Evolutionary conservation across 30 jellyfish, hydroid and myxozoan genomes (phyloP), one percentile per base, ranked within the genome.

Genomic region (Aurelia coerulea): DNA sequence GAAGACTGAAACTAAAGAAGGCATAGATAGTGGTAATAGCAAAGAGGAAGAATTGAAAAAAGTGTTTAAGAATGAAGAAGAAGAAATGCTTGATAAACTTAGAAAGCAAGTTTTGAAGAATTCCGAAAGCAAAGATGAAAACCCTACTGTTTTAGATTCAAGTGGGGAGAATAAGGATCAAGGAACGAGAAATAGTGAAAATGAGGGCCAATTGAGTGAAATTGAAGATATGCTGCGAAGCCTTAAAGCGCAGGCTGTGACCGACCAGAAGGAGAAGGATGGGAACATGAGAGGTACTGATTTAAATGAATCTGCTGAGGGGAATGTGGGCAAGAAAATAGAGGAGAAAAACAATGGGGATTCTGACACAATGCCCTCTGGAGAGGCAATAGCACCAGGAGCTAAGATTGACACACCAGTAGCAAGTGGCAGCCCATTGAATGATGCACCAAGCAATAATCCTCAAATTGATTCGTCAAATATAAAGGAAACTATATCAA

Each of bases 311-410:
- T 6, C 51, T 73, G 31, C 50, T 16, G 51, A 49, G 10, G 5
- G 8, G 0, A 46, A 23, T 53, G 34, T 42, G 31, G 37, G 34
- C 31, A 49, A 12, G 18, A 14, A 67, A 41, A 14, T 14, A 10
- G 71, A 73, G 51, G 41, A 42, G 3, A 4, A 41, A 73, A 14
- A 75, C 34, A 16, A 54, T 17, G 74, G 0, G 8, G 62, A 4
- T 2, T 10, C 56, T 19, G 34, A 1, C 60, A 37, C 37, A 11
- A 14, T 46, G 10, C 74, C 9, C 12, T 9, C 64, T 29, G 74
- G 62, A 13, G 85, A 75, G 42, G 85, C 85, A 16, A 7, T 58
- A 11, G 85, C 75, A 4, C 74, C 85, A 29, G 85, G 85, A 75
- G 60, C 59, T 58, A 53, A 54, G 60, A 46, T 46, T 9, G 56